These are phyloP conservation scores for Osmerus eperlanus DNA, from an alignment of 2,113 vertebrate species.

Conservation along the genomic window DNA sequence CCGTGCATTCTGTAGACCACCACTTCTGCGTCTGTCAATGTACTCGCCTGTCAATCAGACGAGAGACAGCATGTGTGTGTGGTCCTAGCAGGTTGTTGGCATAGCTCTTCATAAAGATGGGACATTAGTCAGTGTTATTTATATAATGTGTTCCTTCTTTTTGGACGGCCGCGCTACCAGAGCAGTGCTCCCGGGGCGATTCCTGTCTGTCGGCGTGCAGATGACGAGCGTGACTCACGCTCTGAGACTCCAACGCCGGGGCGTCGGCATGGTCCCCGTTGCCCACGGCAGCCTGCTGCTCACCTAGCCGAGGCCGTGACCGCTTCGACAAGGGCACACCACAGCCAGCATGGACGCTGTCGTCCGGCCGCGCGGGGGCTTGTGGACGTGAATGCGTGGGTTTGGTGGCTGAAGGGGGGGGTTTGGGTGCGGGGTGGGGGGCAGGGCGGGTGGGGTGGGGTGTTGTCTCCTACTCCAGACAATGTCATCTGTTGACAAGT, in stretches of 20 bases:
- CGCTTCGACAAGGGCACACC: no score
- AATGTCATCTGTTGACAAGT: conserved; percentile 21
- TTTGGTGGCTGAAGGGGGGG: neutral
- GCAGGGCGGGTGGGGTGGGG: neutral
- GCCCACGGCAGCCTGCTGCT: conserved; percentile 7
- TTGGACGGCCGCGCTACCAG: neutral
- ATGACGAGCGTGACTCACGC: conserved; percentile 20
- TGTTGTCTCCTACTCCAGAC: conserved; percentile 1
- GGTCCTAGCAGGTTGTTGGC: neutral
- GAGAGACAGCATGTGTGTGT: no score
- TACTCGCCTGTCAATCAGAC: no score
- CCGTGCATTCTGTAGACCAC: no score
- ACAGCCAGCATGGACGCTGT: no score
- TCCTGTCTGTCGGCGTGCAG: conserved; percentile 1
- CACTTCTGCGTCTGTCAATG: no score
- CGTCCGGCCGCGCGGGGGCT: no score
- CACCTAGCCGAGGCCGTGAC: neutral
- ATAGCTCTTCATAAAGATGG: neutral
- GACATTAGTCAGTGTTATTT: neutral
- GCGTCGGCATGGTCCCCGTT: neutral
- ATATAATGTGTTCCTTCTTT: neutral
- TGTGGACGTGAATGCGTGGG: neutral
- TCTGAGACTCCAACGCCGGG: neutral
- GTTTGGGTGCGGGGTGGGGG: neutral
- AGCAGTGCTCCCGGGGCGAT: neutral